These are phyloP conservation scores for Eueremaeus valkanovi DNA, from an alignment of 2,888 invertebrate species.

Conservation along the genomic window DNA sequence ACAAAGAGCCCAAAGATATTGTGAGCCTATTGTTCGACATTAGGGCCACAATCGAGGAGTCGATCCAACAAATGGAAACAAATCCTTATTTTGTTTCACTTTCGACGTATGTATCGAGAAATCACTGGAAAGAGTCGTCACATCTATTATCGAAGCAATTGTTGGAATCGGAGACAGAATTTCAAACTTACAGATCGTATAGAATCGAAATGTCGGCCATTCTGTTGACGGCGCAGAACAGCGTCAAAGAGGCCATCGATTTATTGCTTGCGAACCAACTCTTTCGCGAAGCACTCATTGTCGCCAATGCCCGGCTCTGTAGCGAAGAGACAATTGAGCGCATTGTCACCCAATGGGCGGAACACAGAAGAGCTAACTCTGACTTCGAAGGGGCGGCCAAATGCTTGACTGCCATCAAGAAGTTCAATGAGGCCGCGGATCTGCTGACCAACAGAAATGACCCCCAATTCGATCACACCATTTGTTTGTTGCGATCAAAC, in stretches of 20 bases:
- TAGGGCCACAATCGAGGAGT: constrained; percentile 14
- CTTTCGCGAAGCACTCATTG: constrained; percentile 36
- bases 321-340: not conserved
- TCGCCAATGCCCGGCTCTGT: not conserved
- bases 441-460: constrained; percentile 2
- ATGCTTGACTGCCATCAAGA: constrained; percentile 24
- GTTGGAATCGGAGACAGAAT: not conserved
- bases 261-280: not conserved
- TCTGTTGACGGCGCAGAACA: not conserved
- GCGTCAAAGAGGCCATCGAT: constrained; percentile 27
- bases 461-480: constrained; percentile 20
- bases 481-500: not conserved
- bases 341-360: constrained; percentile 11
- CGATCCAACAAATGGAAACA: constrained; percentile 23
- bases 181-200: not conserved
- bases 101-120: constrained; percentile 1
- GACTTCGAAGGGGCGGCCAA: constrained; percentile 38
- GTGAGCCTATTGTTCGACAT: constrained; percentile 18
- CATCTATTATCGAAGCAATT: not conserved
- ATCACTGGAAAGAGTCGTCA: constrained; percentile 14
- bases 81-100: constrained; percentile 20
- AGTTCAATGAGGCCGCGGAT: constrained; percentile 10
- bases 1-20: constrained; percentile 26
- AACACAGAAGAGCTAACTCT: not conserved
- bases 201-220: constrained; percentile 32